Percentiles rank a stretch among this genome's conserved stretches.
Evolutionary conservation across 2,113 vertebrate species (phyloP).

Genomic region (Dinomys branickii): DNA sequence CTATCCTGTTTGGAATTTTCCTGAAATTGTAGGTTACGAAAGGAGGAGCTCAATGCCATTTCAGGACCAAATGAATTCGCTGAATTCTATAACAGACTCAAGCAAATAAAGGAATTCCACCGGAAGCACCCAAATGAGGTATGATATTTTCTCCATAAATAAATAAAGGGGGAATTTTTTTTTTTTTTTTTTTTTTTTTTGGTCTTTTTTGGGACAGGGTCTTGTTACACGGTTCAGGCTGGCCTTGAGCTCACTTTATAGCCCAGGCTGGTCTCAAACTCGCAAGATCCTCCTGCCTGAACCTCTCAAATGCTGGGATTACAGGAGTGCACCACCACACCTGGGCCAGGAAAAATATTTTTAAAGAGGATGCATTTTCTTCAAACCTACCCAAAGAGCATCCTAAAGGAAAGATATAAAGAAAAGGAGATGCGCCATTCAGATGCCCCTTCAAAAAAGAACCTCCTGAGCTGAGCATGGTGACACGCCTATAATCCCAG

Average conservation of each 20-base stretch:
- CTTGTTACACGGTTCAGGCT: too few species aligned
- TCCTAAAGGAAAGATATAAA: not conserved
- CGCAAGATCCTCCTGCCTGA: too few species aligned
- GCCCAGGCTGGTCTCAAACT: too few species aligned
- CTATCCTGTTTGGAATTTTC: not conserved
- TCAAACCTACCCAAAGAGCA: not conserved
- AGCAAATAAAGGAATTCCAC: slow-evolving; percentile 99
- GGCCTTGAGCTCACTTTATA: too few species aligned
- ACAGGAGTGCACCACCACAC: too few species aligned
- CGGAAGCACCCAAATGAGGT: slow-evolving; percentile 98
- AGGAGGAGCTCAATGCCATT: slow-evolving; percentile 96
- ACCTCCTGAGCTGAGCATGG: not conserved
- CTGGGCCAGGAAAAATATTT: not conserved
- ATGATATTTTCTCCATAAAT: not conserved
- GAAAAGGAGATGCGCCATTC: not conserved
- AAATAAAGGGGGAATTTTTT: not conserved
- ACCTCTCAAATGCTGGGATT: too few species aligned
- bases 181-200: not conserved
- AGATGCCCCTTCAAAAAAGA: not conserved
- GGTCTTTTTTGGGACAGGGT: too few species aligned
- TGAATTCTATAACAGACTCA: slow-evolving; percentile 98
- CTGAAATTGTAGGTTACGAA: slow-evolving; percentile 88
- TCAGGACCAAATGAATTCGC: slow-evolving; percentile 98
- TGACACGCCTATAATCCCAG: not conserved
- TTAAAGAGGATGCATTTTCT: not conserved